Base-by-base conservation (phyloP, 2,113 vertebrate genomes). In the Thomomys bottae region DNA sequence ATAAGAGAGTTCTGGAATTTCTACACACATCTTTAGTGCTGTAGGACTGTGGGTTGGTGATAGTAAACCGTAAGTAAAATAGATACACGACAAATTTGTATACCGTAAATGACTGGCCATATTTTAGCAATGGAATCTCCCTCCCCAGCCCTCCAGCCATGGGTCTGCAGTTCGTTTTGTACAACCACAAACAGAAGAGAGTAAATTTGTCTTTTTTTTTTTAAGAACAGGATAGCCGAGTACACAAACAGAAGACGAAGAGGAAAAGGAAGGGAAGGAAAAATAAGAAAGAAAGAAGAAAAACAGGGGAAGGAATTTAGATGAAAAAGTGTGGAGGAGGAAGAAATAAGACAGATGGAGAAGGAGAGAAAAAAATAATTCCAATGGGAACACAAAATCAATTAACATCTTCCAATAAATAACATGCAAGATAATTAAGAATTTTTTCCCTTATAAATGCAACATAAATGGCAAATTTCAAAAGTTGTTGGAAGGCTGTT, bases 291-390 rank as follows among this genome's bases (percentile, higher is more conserved):
- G 49, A 15, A 54, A 3, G 45, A n/a, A 24, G 14, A 42, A 36
- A 45, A 21, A 34, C 8, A 8, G 24, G 12, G 32, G 11, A 42
- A 34, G 14, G 12, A 34, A 18, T 20, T 11, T 15, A 63, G 23
- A 1, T 36, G 6, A n/a, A 64, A 2, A 2, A 20, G 28, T 9
- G 12, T 0, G 3, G 21, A 7, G 2, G n/a, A n/a, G 8, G 0
- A 6, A 32, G 2, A 6, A 3, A 38, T 3, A 3, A 6, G 24
- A 66, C 23, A 42, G 17, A 18, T 11, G 34, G 23, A 28, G 32
- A 42, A 8, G 42, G 54, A n/a, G 49, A 82, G n/a, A 61, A 11
- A 85, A 45, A 66, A 15, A 57, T 23, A 63, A 34, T 78, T 68
- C 42, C 61, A 42, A 64, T 20, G 14, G 72, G 11, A 30, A 2